These are phyloP conservation scores for Bovichtus variegatus DNA, from an alignment of 2,797 vertebrate genomes.

Conservation along the genomic window DNA sequence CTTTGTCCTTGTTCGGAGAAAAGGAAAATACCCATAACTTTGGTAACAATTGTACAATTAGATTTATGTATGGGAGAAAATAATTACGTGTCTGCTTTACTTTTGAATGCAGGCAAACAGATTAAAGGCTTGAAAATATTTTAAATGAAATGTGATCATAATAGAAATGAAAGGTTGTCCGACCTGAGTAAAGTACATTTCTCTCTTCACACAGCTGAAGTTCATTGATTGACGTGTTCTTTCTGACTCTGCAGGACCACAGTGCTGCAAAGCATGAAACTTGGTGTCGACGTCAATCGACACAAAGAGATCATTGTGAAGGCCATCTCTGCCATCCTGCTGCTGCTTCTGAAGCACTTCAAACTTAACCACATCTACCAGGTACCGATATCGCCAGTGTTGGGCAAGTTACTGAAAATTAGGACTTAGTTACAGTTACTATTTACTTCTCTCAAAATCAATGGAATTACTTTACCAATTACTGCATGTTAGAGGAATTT, in stretches of 20 bases:
- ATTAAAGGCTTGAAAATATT: neutral
- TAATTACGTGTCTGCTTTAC: neutral
- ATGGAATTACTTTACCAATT: too few relatives aligned
- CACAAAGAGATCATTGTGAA: slow-evolving; percentile 99
- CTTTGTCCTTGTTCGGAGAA: neutral
- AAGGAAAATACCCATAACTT: neutral
- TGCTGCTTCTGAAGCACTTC: slow-evolving; percentile 97
- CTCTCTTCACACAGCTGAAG: neutral
- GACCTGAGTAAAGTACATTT: neutral
- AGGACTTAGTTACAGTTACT: too few relatives aligned
- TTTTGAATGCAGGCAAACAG: neutral
- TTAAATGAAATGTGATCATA: neutral
- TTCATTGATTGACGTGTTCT: neutral
- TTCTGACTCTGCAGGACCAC: slow-evolving; percentile 88
- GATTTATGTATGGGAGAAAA: neutral
- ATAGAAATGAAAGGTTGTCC: neutral
- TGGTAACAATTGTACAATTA: neutral
- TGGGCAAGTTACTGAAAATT: too few relatives aligned
- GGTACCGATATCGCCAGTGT: slow-evolving; percentile 79
- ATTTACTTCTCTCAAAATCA: too few relatives aligned
- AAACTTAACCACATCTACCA: slow-evolving; percentile 99
- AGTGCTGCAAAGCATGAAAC: slow-evolving; percentile 98
- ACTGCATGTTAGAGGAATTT: too few relatives aligned
- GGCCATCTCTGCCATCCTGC: slow-evolving; percentile 95
- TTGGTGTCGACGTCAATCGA: slow-evolving; percentile 97